These are phyloP conservation scores for Drosophila trichaetosa DNA, from an alignment of 2,888 invertebrate species.

Conservation along the genomic window DNA sequence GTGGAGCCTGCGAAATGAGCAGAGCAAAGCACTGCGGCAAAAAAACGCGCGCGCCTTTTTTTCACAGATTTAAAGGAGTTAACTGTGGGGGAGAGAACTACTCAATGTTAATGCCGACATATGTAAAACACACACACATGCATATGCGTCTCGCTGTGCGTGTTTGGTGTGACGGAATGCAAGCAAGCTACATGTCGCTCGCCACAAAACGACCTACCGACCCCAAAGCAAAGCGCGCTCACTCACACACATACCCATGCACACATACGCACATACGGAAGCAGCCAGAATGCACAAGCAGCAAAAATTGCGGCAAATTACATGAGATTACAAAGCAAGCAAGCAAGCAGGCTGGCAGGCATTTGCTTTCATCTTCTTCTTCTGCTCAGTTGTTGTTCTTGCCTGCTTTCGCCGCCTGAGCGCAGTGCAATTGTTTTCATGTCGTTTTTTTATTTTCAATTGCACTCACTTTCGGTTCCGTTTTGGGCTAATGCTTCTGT, in stretches of 20 bases:
- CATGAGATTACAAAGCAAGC: conserved; percentile 74
- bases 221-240: conserved; percentile 61
- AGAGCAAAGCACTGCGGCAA: conserved; percentile 19
- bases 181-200: conserved; percentile 62
- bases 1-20: conserved; percentile 65
- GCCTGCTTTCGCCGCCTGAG: conserved; percentile 60
- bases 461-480: conserved; percentile 70
- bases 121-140: conserved; percentile 10
- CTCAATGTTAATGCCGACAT: conserved; percentile 6
- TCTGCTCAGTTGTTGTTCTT: conserved; percentile 23
- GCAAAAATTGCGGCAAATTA: conserved; percentile 77
- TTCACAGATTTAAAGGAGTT: conserved; percentile 48
- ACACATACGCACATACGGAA: conserved; percentile 46
- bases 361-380: conserved; percentile 48
- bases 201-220: conserved; percentile 67
- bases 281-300: conserved; percentile 67
- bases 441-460: conserved; percentile 44
- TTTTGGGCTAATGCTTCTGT: conserved; percentile 52
- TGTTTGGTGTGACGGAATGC: conserved; percentile 55
- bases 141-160: conserved; percentile 1
- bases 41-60: conserved; percentile 70
- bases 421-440: conserved; percentile 70
- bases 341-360: conserved; percentile 53
- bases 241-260: conserved; percentile 7
- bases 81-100: conserved; percentile 30